Percentiles rank a stretch among this genome's conserved stretches.
Evolutionary conservation across 2,797 vertebrate genomes (phyloP).

Genomic region (Muscicapa striata): DNA sequence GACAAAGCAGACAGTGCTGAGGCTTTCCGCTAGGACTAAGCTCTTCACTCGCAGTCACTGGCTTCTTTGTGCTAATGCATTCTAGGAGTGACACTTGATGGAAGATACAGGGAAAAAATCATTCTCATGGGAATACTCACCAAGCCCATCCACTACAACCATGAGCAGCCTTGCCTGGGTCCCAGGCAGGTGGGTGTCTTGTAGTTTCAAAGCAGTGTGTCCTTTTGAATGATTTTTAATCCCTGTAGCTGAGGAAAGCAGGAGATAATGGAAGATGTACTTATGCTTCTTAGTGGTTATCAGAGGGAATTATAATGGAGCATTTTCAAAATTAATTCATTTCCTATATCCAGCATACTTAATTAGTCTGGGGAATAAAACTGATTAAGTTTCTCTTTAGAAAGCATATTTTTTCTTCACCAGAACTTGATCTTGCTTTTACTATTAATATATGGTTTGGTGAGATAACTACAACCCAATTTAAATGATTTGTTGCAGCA

Average conservation of each 20-base stretch:
- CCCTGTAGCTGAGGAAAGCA: not conserved
- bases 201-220: not conserved
- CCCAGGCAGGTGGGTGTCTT: not conserved
- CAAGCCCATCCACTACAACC: accelerated
- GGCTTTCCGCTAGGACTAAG: not conserved
- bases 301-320: conserved; percentile 11
- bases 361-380: conserved; percentile 44
- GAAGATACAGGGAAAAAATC: not conserved
- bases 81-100: not conserved
- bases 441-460: not conserved
- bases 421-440: not conserved
- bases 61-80: not conserved
- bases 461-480: not conserved
- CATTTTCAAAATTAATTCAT: conserved; percentile 45
- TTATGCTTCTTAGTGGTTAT: conserved; percentile 32
- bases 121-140: not conserved
- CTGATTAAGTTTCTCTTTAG: conserved; percentile 3
- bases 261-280: not conserved
- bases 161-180: not conserved
- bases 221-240: not conserved
- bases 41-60: not conserved
- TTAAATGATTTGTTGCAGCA: not conserved
- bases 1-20: not conserved
- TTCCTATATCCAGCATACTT: conserved; percentile 27
- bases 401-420: not conserved